Conservation (phyloP, 2,888 invertebrate species). For the Aleiodes testaceus region DNA sequence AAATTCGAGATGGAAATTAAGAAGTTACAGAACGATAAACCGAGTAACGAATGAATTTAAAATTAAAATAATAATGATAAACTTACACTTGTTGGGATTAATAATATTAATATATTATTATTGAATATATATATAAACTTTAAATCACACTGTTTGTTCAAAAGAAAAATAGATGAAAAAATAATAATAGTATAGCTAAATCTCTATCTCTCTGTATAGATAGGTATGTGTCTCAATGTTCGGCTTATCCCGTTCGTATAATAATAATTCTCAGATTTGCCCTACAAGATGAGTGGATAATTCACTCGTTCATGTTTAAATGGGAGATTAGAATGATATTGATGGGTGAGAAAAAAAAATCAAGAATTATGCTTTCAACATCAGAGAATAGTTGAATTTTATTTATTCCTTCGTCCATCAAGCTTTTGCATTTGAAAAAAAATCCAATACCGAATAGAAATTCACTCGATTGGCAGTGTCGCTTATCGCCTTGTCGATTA, state of each 20-base stretch:
- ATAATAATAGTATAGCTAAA: conserved; percentile 49
- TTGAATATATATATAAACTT: conserved; percentile 65
- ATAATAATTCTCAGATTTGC: conserved; percentile 10
- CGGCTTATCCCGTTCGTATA: conserved; percentile 53
- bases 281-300: not conserved
- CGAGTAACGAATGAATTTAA: conserved; percentile 43
- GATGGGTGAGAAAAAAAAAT: not conserved
- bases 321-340: not conserved
- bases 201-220: conserved; percentile 67
- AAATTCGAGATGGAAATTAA: conserved; percentile 41
- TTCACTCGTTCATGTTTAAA: not conserved
- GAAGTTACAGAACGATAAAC: conserved; percentile 42
- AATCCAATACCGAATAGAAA: not conserved
- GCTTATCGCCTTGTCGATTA: conserved; percentile 17
- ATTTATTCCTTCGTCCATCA: not conserved
- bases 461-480: conserved; percentile 16
- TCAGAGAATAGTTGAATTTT: not conserved
- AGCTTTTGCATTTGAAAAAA: not conserved
- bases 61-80: conserved; percentile 57
- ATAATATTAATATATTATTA: conserved; percentile 65
- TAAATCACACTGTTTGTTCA: conserved; percentile 69
- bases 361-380: not conserved
- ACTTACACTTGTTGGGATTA: conserved; percentile 68
- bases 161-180: conserved; percentile 60
- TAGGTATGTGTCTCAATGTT: conserved; percentile 65